Evolutionary conservation across 2,113 vertebrate genomes (phyloP).

Genomic region (human (Homo sapiens)): DNA sequence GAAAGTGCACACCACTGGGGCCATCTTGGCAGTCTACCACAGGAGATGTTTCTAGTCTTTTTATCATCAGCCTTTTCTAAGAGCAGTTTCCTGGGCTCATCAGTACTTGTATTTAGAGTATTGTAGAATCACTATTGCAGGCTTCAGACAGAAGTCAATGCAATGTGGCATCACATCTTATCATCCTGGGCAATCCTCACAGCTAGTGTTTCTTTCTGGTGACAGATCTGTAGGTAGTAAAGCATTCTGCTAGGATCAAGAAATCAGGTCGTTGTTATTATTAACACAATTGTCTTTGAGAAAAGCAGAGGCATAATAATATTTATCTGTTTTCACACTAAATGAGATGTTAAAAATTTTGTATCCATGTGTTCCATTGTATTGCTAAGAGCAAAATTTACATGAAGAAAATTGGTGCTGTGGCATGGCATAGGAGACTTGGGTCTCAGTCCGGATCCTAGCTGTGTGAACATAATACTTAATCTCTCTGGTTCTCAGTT

Average conservation of each 20-base stretch:
- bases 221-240: conserved; percentile 20
- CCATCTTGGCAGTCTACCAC: background rate
- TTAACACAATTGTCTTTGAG: background rate
- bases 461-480: background rate
- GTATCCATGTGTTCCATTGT: background rate
- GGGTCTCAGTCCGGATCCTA: background rate
- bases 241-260: background rate
- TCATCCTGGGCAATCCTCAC: background rate
- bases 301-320: conserved; percentile 5
- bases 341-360: conserved; percentile 16
- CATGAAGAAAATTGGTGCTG: background rate
- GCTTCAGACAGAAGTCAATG: background rate
- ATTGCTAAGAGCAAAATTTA: background rate
- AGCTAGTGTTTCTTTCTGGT: conserved; percentile 28
- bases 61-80: background rate
- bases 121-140: background rate
- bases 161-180: background rate
- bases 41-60: background rate
- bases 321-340: conserved; percentile 39
- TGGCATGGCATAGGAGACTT: background rate
- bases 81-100: background rate
- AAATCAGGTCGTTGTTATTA: conserved; percentile 15
- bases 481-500: background rate
- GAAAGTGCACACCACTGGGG: background rate
- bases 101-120: background rate